Base-by-base conservation (phyloP, 2,113 vertebrate genomes). In the Meleagris gallopavo region DNA sequence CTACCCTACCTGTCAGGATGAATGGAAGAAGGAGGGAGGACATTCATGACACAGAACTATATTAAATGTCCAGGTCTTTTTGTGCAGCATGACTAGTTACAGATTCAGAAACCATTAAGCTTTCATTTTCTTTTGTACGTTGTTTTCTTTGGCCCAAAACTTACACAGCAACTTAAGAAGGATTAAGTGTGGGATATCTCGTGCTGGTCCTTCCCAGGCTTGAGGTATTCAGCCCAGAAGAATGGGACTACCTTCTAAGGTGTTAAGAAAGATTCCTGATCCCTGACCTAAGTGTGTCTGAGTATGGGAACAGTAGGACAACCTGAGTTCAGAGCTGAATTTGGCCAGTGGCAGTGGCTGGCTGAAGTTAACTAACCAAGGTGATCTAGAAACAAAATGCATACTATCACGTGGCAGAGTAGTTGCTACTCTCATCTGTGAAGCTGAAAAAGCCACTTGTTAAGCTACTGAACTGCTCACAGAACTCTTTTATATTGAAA, bases 141-240 rank as follows among this genome's bases (percentile, higher is more conserved):
- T 4, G 1, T 83, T 85, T 76, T 20, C 36, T 58, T 54, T 80
- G 50, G 27, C 41, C 54, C n/a, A 61, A 61, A 89, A 50, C 16
- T 27, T 29, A 9, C 13, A 46, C 7, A 57, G 12, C 1, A 3
- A n/a, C 3, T 62, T 38, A 3, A 1, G 16, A 19, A 41, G 2
- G 21, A 48, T 85, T 19, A 27, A 58, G 8, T 6, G 7, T 69
- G 11, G 1, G 3, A 2, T 73, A 18, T 13, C 38, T 86, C 62
- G 40, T 66, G n/a, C 48, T 65, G 43, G 24, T 55, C 7, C 71
- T 69, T 65, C 12, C 30, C 36, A 89, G 34, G 27, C 25, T 85
- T 0, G 0, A 36, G 9, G 5, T 32, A 41, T 5, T 7, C 32
- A 64, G 30, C 17, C 20, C 36, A 25, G 36, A 13, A 13, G 29